Percentiles rank a stretch among this genome's conserved stretches.
These are phyloP conservation scores for Novumbra hubbsi DNA, from an alignment of 2,797 vertebrate species.

Conservation along the genomic window DNA sequence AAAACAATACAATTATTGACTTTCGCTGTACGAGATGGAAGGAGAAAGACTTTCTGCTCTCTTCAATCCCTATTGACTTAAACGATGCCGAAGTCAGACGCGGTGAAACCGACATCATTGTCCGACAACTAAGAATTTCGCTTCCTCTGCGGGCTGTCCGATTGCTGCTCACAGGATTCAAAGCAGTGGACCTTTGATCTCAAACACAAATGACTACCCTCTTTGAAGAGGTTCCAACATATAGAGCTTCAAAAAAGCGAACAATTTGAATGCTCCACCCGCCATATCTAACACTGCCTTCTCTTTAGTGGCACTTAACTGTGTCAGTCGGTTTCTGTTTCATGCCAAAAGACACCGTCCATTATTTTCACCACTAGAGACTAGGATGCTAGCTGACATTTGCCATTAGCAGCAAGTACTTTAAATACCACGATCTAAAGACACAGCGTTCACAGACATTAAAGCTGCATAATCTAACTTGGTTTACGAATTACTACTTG, in stretches of 20 bases:
- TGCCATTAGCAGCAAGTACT: neutral
- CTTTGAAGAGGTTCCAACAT: too few species aligned
- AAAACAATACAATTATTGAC: constrained; percentile 57
- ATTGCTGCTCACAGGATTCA: too few species aligned
- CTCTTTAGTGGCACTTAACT: neutral
- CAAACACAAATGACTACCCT: too few species aligned
- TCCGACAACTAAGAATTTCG: too few species aligned
- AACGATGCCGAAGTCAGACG: neutral
- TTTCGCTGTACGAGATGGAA: constrained; percentile 32
- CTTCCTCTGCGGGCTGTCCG: too few species aligned
- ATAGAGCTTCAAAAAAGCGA: too few species aligned
- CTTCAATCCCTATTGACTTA: neutral
- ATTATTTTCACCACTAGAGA: too few species aligned
- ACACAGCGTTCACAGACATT: neutral
- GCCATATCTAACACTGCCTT: neutral
- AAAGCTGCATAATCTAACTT: neutral
- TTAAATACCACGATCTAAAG: neutral
- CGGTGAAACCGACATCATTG: too few species aligned
- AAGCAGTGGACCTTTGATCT: too few species aligned
- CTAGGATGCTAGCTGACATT: too few species aligned
- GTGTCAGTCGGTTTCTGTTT: neutral
- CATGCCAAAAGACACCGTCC: neutral
- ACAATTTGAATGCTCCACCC: too few species aligned
- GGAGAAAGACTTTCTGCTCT: constrained; percentile 31
- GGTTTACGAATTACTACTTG: too few species aligned